Evolutionary conservation across 2,113 vertebrate species (phyloP).

Genomic region (Chaetops frenatus): DNA sequence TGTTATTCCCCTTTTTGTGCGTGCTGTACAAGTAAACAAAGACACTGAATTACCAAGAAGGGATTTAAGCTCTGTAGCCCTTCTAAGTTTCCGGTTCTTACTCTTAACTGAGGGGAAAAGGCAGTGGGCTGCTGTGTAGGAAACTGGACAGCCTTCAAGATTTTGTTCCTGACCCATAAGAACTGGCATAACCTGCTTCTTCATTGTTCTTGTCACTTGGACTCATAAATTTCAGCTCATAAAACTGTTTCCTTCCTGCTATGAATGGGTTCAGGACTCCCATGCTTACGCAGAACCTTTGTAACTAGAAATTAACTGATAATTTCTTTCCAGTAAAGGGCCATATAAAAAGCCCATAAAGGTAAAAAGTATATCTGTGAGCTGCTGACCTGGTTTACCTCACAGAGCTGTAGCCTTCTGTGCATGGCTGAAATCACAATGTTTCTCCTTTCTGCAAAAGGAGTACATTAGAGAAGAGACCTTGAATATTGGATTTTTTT

Average conservation of each 20-base stretch:
- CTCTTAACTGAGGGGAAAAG: background rate
- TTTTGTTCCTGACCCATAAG: background rate
- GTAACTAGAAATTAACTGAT: background rate
- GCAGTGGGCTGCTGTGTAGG: background rate
- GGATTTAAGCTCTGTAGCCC: background rate
- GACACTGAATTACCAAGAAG: background rate
- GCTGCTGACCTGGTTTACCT: background rate
- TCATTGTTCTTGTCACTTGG: background rate
- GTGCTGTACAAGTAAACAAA: background rate
- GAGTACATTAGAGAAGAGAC: background rate
- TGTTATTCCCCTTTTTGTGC: background rate
- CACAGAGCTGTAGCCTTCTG: background rate
- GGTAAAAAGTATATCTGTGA: background rate
- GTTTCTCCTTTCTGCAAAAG: background rate
- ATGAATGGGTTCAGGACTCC: background rate
- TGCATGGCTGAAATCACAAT: background rate
- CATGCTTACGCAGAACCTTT: background rate
- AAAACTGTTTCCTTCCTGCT: conserved; percentile 16
- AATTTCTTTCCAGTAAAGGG: background rate
- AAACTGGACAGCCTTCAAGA: background rate
- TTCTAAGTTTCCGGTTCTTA: background rate
- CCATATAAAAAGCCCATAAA: background rate
- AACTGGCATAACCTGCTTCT: background rate
- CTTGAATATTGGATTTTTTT: background rate
- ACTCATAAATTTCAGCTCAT: background rate